A percentile compares a stretch with the other conserved stretches of the same genome.
Conservation (phyloP, 2,888 invertebrate genomes). For the Onchidella celtica region DNA sequence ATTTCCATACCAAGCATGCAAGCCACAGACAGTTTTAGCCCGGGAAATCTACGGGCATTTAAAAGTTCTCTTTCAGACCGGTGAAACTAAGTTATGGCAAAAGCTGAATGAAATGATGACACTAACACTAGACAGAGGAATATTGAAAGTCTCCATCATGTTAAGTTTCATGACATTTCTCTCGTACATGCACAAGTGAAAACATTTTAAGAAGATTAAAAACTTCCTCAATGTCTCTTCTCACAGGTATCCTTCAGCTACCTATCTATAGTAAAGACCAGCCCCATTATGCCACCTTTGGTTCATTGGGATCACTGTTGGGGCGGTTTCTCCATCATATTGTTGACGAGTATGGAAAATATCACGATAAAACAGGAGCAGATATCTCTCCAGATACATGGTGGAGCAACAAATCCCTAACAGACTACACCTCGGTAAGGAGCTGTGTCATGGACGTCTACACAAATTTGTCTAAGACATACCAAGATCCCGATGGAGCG, state of each 20-base stretch:
- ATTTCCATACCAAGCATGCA: too few species aligned
- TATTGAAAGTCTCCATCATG: too few species aligned
- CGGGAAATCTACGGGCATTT: too few species aligned
- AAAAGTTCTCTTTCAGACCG: too few species aligned
- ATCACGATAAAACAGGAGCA: slow-evolving; percentile 64
- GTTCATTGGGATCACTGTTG: slow-evolving; percentile 70
- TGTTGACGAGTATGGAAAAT: slow-evolving; percentile 70
- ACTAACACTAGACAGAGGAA: neutral
- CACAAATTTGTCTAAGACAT: slow-evolving; percentile 40
- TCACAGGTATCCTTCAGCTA: slow-evolving; percentile 72
- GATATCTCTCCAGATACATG: slow-evolving; percentile 58
- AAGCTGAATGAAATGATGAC: too few species aligned
- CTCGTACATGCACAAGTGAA: too few species aligned
- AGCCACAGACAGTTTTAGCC: too few species aligned
- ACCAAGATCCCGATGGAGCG: neutral
- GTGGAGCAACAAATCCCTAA: slow-evolving; percentile 69
- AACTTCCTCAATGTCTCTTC: too few species aligned
- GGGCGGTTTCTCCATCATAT: slow-evolving; percentile 68
- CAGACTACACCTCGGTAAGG: slow-evolving; percentile 59
- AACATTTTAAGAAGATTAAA: too few species aligned
- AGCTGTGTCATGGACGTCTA: slow-evolving; percentile 62
- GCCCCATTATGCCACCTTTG: slow-evolving; percentile 74
- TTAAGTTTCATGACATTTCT: neutral
- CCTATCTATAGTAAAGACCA: slow-evolving; percentile 71
- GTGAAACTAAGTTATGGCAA: too few species aligned